Percentiles rank a stretch among this genome's conserved stretches.
Evolutionary conservation across 2,797 vertebrate species (phyloP).

Genomic region (Oryzias sinensis): DNA sequence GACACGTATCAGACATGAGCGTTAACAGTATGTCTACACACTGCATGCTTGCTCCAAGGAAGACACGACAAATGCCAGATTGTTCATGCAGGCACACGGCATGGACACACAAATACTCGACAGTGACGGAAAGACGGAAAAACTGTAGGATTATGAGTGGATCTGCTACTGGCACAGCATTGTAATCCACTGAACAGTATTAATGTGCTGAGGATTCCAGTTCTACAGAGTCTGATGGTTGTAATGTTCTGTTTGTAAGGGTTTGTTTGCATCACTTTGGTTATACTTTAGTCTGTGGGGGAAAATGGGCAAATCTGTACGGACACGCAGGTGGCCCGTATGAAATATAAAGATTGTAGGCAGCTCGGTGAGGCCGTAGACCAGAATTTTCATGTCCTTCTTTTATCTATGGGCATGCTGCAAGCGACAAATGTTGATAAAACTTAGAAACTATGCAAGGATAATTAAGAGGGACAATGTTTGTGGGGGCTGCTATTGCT

Average conservation of each 20-base stretch:
- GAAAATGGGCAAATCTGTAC: no score
- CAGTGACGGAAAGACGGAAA: constrained; percentile 8
- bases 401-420: no score
- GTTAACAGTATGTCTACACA: constrained; percentile 8
- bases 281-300: not conserved
- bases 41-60: constrained; percentile 24
- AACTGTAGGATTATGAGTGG: constrained; percentile 15
- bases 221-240: constrained; percentile 3
- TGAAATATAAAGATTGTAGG: no score
- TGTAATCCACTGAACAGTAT: constrained; percentile 16
- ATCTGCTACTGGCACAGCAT: constrained; percentile 12
- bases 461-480: no score
- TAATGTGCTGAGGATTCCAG: constrained; percentile 6
- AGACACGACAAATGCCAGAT: constrained; percentile 28
- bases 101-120: constrained; percentile 9
- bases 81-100: constrained; percentile 35
- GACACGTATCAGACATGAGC: constrained; percentile 15
- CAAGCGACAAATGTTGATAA: no score
- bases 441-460: no score
- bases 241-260: not conserved
- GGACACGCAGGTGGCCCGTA: no score
- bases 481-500: no score
- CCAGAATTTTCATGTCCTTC: no score
- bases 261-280: not conserved
- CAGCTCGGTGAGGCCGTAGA: no score